phyloP scores from a whole-genome alignment of 2,797 vertebrate genomes.

The Tangara arthus region DNA sequence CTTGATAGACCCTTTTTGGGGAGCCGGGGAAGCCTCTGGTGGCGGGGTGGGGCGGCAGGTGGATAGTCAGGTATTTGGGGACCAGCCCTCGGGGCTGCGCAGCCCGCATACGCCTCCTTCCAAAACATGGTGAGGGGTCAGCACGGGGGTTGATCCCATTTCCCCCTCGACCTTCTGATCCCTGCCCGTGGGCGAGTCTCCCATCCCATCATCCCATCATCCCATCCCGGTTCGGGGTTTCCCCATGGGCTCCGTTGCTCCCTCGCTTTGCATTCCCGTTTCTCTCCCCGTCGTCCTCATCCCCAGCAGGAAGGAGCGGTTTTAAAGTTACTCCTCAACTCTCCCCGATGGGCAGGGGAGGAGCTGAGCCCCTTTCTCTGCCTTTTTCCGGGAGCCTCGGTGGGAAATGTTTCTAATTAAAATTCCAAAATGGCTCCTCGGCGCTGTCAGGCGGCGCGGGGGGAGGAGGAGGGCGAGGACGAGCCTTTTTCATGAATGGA shows the following conservation, averaged over 20 bases:
- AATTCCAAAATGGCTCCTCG: slow-evolving; percentile 87
- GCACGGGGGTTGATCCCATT: background rate
- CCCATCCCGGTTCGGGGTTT: background rate
- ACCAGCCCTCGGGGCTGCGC: background rate
- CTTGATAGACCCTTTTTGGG: background rate
- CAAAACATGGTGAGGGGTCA: background rate
- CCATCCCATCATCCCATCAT: too few species aligned
- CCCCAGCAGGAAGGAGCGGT: background rate
- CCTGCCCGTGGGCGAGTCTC: background rate
- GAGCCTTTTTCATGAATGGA: slow-evolving; percentile 84
- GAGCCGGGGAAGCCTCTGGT: background rate
- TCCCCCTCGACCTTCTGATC: fast-evolving
- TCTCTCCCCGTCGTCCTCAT: background rate
- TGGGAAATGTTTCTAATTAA: slow-evolving; percentile 87
- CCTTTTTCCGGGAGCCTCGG: slow-evolving; percentile 6
- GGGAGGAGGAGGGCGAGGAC: slow-evolving; percentile 41
- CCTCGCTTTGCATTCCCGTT: background rate
- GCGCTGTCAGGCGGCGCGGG: slow-evolving; percentile 75
- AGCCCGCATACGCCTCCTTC: background rate
- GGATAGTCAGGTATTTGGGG: background rate
- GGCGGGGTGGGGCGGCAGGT: background rate
- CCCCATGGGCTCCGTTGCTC: background rate
- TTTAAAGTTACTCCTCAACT: background rate
- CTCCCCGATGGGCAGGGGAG: background rate
- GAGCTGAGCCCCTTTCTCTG: slow-evolving; percentile 10